These are phyloP conservation scores for Siniperca undulata DNA, from an alignment of 2,797 vertebrate species.

Conservation along the genomic window DNA sequence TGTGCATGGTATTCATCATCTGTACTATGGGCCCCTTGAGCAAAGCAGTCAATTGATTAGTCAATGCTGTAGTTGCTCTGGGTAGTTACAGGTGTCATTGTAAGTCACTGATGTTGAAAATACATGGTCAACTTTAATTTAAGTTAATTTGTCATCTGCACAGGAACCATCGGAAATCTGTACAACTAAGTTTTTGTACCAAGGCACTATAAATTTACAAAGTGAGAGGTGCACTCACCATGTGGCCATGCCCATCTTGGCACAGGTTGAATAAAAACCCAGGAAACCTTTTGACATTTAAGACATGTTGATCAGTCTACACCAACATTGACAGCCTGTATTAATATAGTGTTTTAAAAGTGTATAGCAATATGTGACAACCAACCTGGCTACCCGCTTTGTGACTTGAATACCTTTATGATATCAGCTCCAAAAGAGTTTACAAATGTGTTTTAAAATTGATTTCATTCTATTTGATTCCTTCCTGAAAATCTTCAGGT, in stretches of 20 bases:
- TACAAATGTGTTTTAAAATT: background rate
- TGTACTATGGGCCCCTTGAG: background rate
- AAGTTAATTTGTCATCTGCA: background rate
- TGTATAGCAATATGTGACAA: background rate
- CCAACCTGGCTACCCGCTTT: background rate
- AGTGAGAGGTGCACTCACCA: background rate
- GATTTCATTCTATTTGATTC: background rate
- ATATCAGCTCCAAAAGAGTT: background rate
- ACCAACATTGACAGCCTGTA: background rate
- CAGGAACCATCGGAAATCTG: background rate
- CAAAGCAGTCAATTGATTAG: constrained; percentile 1
- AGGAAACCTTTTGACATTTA: background rate
- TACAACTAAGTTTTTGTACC: background rate
- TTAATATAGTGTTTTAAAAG: background rate
- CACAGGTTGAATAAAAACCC: background rate
- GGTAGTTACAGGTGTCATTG: background rate
- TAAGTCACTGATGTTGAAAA: background rate
- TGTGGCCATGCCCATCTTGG: background rate
- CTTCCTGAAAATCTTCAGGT: background rate
- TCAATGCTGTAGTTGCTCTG: background rate
- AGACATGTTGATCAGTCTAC: background rate
- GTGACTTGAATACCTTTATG: background rate
- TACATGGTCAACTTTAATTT: background rate
- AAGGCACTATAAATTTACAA: background rate
- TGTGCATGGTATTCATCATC: constrained; percentile 9